Evolutionary conservation across 2,113 vertebrate species (phyloP), one percentile per base, ranked within the genome.

Genomic region (Perca fluviatilis): DNA sequence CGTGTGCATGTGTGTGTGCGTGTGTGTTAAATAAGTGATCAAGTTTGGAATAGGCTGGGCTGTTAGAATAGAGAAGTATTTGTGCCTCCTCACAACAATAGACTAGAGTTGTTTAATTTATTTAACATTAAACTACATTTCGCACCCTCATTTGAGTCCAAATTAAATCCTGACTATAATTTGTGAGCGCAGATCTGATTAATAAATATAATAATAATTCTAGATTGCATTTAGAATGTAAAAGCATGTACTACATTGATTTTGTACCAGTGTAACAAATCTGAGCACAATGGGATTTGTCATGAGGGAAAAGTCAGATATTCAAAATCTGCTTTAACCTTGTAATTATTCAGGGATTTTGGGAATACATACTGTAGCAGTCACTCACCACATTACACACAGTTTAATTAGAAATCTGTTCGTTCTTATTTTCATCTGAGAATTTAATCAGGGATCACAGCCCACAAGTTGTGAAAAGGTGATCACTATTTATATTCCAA

Each of bases 321-420:
- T 71, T 72, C 19, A 18, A 67, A 43, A 18, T 79, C 47, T 10
- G 5, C 23, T 84, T 63, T 18, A 43, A 19, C 14, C 40, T 69
- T 62, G 25, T 50, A 57, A 67, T 72, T 49, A 40, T 72, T 61
- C 25, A 63, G 43, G 7, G 54, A 56, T 56, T 56, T 73, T 15
- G 23, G 36, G 19, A 64, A 62, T 43, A 63, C 50, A 43, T 13
- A 43, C 1, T 43, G 15, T 7, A 63, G 19, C 43, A 76, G 23
- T 61, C 40, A 49, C 61, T 49, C 62, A 61, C 9, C 61, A 36
- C 54, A 64, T 74, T 50, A 46, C 10, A 58, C 23, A 47, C 61
- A 63, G 50, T 65, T 71, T 83, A 74, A 86, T 74, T 64, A 74
- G 49, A 69, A 68, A 78, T 53, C 14, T 40, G 50, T 62, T 57